Evolutionary conservation across 35 echinoderm and acorn worm genomes (phyloP), one percentile per base, ranked within the genome.

Genomic region (Apostichopus japonicus): DNA sequence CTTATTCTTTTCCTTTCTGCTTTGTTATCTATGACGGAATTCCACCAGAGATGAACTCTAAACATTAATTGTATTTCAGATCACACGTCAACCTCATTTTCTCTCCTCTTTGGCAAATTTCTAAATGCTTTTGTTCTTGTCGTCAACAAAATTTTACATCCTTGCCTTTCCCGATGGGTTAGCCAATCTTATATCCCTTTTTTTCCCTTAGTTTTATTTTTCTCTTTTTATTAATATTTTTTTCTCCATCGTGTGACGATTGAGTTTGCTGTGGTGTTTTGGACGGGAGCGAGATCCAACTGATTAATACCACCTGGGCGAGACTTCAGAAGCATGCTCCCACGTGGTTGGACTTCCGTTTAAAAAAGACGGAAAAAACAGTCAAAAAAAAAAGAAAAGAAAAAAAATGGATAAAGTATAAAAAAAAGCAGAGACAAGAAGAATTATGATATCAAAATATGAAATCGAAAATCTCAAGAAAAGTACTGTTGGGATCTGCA

Each of bases 131-230:
- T 84, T 84, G 81, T 84, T 58, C 81, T 57, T 21, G 54, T 5
- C 57, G 81, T 84, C 81, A 84, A 84, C 81, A 84, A 84, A 84
- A 84, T 84, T 84, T 84, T 84, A 84, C 81, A 84, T 84, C 81
- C 54, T 51, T 57, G 10, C 14, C 9, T 24, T n/a, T 84, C 81
- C 81, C 81, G 23, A 84, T 19, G 81, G 81, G n/a, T 19, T 57
- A 84, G 54, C 22, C 81, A 84, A 58, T 84, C 56, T 21, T 84
- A 23, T 84, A 44, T 44, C 33, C 14, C n/a, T 62, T 62, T 0
- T 24, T 84, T 14, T 4, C 15, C 22, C 8, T 15, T 75, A 1
- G 15, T 84, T 84, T 83, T 53, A n/a, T 83, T 54, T 80, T 83
- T 83, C 54, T 16, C 4, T 17, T 54, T 83, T 83, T 8, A 5